Conservation (phyloP, 1,140 invertebrate species). For the Calephelis virginiensis region DNA sequence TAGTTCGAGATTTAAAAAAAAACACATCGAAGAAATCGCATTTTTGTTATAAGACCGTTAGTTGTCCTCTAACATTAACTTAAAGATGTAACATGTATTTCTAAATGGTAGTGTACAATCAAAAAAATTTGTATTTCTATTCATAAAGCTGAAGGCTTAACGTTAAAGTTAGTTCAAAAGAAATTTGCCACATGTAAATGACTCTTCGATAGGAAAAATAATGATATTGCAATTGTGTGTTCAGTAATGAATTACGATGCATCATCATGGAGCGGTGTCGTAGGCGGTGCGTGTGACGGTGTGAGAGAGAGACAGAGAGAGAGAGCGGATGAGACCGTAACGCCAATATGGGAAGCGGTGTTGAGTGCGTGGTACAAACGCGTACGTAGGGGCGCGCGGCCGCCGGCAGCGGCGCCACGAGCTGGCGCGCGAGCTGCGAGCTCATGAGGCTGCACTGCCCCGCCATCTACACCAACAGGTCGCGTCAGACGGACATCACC, state of each 20-base stretch:
- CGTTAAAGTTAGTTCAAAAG: too few species aligned
- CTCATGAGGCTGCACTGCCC: conserved; percentile 68
- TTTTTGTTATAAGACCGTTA: too few species aligned
- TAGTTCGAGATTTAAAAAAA: too few species aligned
- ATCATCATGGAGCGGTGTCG: not conserved
- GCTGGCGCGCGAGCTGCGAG: conserved; percentile 80
- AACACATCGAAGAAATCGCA: too few species aligned
- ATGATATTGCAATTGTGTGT: conserved; percentile 1
- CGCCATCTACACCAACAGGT: conserved; percentile 40
- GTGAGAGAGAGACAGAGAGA: conserved; percentile 37
- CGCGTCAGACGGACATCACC: conserved; percentile 7
- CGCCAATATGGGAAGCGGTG: conserved; percentile 74
- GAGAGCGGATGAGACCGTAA: conserved; percentile 19
- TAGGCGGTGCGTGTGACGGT: conserved; percentile 28
- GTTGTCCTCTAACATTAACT: too few species aligned
- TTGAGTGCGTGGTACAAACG: conserved; percentile 78
- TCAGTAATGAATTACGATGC: conserved; percentile 28
- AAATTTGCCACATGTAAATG: too few species aligned
- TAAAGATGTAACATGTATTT: too few species aligned
- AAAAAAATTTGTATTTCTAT: too few species aligned
- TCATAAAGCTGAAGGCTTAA: too few species aligned
- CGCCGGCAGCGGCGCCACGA: conserved; percentile 78
- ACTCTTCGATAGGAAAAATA: not conserved
- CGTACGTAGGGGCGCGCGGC: conserved; percentile 67
- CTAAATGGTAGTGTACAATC: too few species aligned